Evolutionary conservation across 2,113 vertebrate species (phyloP).

Genomic region (Alexandromys fortis): DNA sequence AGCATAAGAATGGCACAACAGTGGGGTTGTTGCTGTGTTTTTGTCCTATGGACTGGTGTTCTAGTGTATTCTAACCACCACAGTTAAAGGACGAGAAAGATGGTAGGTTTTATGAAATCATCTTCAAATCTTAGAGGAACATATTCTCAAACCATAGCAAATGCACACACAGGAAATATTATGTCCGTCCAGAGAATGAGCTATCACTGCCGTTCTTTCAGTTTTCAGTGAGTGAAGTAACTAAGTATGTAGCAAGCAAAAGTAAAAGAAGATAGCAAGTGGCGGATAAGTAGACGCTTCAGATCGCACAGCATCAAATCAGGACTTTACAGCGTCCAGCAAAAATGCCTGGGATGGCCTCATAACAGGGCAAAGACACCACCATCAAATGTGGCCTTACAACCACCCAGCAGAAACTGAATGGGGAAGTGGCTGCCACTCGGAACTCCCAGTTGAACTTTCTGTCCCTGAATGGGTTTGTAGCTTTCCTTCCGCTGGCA

Average conservation of each 20-base stretch:
- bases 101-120: neutral
- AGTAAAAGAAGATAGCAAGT: neutral
- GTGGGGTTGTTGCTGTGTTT: neutral
- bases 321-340: neutral
- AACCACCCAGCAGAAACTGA: neutral
- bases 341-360: neutral
- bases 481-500: neutral
- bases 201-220: neutral
- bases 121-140: neutral
- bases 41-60: neutral
- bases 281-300: neutral
- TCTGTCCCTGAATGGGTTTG: neutral
- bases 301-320: no score
- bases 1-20: neutral
- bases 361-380: neutral
- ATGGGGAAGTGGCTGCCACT: neutral
- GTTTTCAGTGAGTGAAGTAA: neutral
- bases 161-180: conserved; percentile 9
- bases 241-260: neutral
- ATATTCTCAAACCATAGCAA: neutral
- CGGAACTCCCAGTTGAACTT: neutral
- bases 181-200: neutral
- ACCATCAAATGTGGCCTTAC: neutral
- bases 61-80: neutral
- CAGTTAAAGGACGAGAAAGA: neutral